Evolutionary conservation across 2,113 vertebrate genomes (phyloP).

Genomic region (Herpetotheres cachinnans): DNA sequence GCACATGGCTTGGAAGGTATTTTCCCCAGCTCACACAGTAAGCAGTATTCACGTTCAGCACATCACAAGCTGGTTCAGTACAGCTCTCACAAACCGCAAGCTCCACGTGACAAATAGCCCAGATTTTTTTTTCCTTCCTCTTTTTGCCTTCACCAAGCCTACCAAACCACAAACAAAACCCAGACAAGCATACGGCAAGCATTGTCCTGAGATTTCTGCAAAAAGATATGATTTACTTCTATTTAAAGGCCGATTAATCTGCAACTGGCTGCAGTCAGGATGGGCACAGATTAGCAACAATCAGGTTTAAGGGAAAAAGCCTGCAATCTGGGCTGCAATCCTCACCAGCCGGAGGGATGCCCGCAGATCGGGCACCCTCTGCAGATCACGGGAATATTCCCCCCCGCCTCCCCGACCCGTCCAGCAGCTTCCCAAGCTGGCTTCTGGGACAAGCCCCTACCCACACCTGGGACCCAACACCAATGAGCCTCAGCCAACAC

Average conservation of each 20-base stretch:
- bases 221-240: not conserved
- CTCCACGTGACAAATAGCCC: not conserved
- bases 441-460: not conserved
- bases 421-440: not conserved
- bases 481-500: not conserved
- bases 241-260: slow-evolving; percentile 4
- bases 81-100: not conserved
- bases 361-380: not conserved
- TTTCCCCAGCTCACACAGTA: not conserved
- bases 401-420: fast-evolving
- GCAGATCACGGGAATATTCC: fast-evolving
- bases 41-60: not conserved
- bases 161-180: not conserved
- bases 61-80: not conserved
- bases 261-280: not conserved
- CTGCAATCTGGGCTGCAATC: not conserved
- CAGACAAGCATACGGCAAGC: not conserved
- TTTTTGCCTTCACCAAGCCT: not conserved
- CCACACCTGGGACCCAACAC: too few relatives aligned
- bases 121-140: not conserved
- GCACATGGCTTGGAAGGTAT: fast-evolving
- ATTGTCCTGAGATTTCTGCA: not conserved
- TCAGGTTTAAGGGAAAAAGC: not conserved
- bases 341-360: fast-evolving
- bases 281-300: not conserved